A percentile compares a stretch with the other conserved stretches of the same genome.
Evolutionary conservation across 1,140 invertebrate genomes (phyloP).

Genomic region (Antheraea mylitta): DNA sequence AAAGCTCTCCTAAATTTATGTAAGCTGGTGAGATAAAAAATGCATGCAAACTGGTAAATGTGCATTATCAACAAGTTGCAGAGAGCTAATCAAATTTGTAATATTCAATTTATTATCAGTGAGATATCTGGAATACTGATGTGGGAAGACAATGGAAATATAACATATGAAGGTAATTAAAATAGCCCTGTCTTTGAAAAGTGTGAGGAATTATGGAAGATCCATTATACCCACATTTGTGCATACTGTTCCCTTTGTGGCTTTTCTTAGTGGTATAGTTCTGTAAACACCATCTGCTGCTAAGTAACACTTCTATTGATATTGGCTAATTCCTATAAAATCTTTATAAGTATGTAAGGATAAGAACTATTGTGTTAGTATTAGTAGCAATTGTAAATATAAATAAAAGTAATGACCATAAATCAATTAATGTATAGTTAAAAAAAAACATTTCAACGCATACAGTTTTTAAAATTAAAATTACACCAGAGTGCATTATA

Average conservation of each 20-base stretch:
- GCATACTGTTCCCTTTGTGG: background rate
- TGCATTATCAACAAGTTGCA: constrained; percentile 57
- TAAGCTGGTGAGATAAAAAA: constrained; percentile 58
- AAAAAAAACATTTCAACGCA: too few species aligned
- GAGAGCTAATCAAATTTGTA: constrained; percentile 39
- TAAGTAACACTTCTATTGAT: background rate
- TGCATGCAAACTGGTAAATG: constrained; percentile 70
- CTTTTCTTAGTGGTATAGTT: background rate
- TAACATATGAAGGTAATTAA: constrained; percentile 23
- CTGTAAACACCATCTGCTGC: background rate
- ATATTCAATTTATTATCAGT: background rate
- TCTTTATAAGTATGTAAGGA: background rate
- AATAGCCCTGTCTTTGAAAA: constrained; percentile 25
- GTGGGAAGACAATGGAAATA: constrained; percentile 49
- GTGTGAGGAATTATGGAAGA: constrained; percentile 35
- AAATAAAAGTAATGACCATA: background rate
- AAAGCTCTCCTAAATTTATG: constrained; percentile 56
- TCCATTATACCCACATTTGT: constrained; percentile 21
- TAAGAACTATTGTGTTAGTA: background rate
- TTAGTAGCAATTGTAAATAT: background rate
- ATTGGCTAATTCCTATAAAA: background rate
- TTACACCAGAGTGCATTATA: background rate
- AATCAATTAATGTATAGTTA: background rate
- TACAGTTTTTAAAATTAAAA: background rate
- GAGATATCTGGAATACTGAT: constrained; percentile 40